phyloP scores from a whole-genome alignment of 2,113 vertebrate genomes.

The Elachura formosa region DNA sequence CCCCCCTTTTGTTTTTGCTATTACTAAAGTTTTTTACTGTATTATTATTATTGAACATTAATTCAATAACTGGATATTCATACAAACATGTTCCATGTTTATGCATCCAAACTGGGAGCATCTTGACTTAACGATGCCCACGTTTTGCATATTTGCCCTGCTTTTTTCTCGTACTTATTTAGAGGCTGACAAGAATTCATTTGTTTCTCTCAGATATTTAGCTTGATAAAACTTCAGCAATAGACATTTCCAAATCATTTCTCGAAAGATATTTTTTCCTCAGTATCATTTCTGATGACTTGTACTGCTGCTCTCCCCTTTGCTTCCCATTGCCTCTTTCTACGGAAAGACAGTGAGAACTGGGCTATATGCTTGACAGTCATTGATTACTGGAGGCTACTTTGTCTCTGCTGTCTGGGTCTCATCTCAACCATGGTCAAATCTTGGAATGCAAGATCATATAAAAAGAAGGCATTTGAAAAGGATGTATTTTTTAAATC shows the following conservation, averaged over 20 bases:
- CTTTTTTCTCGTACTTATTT: neutral
- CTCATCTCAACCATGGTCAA: neutral
- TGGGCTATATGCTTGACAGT: neutral
- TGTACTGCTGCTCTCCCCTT: neutral
- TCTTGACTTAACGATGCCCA: neutral
- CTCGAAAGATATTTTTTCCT: neutral
- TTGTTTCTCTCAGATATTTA: neutral
- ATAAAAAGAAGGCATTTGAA: neutral
- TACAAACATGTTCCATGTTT: neutral
- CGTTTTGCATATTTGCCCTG: neutral
- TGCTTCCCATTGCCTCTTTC: neutral
- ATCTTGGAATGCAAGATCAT: neutral
- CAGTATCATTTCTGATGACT: neutral
- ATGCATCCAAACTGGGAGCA: neutral
- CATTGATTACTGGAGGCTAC: neutral
- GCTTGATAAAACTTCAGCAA: neutral
- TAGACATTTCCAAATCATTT: neutral
- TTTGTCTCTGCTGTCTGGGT: neutral
- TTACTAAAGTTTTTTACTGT: neutral
- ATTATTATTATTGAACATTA: neutral
- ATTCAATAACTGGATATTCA: neutral
- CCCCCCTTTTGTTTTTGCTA: neutral
- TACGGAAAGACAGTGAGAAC: neutral
- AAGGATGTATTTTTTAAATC: neutral
- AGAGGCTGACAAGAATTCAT: neutral